Evolutionary conservation across 2,888 invertebrate species (phyloP).

Genomic region (Polylopha cassiicola): DNA sequence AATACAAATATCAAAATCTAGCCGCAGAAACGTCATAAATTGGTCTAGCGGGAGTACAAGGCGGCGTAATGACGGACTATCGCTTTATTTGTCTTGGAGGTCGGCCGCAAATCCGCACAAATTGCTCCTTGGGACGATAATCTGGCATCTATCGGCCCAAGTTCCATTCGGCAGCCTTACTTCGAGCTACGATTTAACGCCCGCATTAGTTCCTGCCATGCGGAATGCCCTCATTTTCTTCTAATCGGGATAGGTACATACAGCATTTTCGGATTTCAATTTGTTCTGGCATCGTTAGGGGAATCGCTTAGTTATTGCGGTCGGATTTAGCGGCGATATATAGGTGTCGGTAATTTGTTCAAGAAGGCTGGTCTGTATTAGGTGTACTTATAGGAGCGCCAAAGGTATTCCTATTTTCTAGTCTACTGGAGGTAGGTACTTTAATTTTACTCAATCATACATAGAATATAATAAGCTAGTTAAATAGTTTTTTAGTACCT

Average conservation of each 20-base stretch:
- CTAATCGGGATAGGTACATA: constrained; percentile 51
- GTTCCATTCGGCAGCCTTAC: constrained; percentile 31
- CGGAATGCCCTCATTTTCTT: constrained; percentile 58
- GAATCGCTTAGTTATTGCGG: constrained; percentile 38
- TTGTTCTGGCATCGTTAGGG: constrained; percentile 41
- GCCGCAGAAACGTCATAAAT: constrained; percentile 25
- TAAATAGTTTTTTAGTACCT: too few species aligned
- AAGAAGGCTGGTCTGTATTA: too few species aligned
- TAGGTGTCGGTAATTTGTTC: too few species aligned
- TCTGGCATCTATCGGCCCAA: constrained; percentile 51
- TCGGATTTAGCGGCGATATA: constrained; percentile 21
- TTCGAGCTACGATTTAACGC: constrained; percentile 34
- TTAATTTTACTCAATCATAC: too few species aligned
- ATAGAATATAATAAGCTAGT: too few species aligned
- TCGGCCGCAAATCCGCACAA: constrained; percentile 65
- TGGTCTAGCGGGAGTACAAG: constrained; percentile 31
- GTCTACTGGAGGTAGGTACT: too few species aligned
- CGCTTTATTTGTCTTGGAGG: constrained; percentile 46
- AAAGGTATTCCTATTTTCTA: too few species aligned
- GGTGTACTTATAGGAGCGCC: too few species aligned
- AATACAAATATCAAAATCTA: constrained; percentile 8
- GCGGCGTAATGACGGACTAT: constrained; percentile 45
- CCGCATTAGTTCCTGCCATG: constrained; percentile 49
- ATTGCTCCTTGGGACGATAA: constrained; percentile 63
- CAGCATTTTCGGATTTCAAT: constrained; percentile 50